Evolutionary conservation across 1,140 invertebrate species (phyloP), one percentile per base, ranked within the genome.

Genomic region (Pogonus chalceus): DNA sequence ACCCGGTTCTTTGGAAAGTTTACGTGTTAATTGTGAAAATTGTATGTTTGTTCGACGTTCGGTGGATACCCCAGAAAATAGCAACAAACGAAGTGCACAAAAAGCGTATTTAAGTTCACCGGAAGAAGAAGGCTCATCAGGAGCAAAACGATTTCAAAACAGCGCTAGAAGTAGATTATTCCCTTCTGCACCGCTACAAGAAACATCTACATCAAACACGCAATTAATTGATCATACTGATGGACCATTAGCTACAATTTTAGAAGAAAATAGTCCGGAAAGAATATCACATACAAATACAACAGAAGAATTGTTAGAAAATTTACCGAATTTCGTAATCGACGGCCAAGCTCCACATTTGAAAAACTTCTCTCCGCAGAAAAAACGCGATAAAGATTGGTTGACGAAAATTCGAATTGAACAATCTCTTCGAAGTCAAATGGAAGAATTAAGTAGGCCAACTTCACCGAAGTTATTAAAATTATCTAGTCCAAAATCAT

Each of bases 331-430:
- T 69, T 89, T 77, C 58, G 84, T 86, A 0, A 57, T 84, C 2
- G 81, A 86, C 58, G 86, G 87, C 1, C 80, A 79, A 20, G 86
- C 86, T 0, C 87, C 87, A 0, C 86, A 87, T 63, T 69, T 86
- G 49, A 71, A 78, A 20, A 68, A 83, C 37, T 80, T 80, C 70
- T 87, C 85, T 0, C 84, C 85, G 0, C 76, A 76, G 35, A 83
- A 83, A 48, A 78, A 72, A n/a, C 76, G 79, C 56, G 76, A 81
- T 55, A 72, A 84, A 0, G 78, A 88, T 61, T 88, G 85, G 85
- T 65, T 88, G 23, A 85, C 84, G 0, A 80, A 77, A 56, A 77
- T 87, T 49, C 71, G 77, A 1, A 78, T 81, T 49, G 81, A 83
- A 58, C 79, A 74, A 58, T 58, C 22, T 14, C 12, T 51, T 1